phyloP scores from a whole-genome alignment of 2,888 invertebrate species.

The Parnassius mnemosyne region DNA sequence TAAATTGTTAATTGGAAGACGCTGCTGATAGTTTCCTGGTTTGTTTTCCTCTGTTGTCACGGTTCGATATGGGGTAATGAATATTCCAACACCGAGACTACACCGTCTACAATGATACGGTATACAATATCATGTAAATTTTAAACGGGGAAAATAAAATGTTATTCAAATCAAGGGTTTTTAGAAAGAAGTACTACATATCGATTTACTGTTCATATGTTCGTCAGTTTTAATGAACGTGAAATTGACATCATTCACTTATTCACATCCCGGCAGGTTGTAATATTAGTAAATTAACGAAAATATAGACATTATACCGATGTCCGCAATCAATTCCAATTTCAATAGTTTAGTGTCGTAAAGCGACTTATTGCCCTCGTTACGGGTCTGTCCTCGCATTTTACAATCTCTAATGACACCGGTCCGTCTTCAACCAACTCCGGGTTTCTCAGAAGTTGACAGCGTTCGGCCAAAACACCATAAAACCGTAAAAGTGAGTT shows the following conservation, averaged over 20 bases:
- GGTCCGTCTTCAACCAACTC: slow-evolving; percentile 36
- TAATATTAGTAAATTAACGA: slow-evolving; percentile 7
- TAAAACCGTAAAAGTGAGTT: slow-evolving; percentile 72
- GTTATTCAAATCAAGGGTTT: too few relatives aligned
- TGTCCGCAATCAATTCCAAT: slow-evolving; percentile 23
- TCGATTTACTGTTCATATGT: too few relatives aligned
- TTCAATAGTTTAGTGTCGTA: slow-evolving; percentile 45
- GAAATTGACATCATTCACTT: background rate
- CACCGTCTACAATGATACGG: too few relatives aligned
- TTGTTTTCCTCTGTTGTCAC: too few relatives aligned
- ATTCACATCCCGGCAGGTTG: background rate
- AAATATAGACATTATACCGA: slow-evolving; percentile 17
- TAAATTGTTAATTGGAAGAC: too few relatives aligned
- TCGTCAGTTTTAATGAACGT: too few relatives aligned
- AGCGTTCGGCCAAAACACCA: slow-evolving; percentile 49
- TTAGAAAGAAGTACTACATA: too few relatives aligned
- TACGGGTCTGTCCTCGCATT: slow-evolving; percentile 67
- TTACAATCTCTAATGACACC: slow-evolving; percentile 74
- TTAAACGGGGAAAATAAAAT: too few relatives aligned
- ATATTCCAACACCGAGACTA: too few relatives aligned
- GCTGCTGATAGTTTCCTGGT: too few relatives aligned
- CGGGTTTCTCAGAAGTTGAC: slow-evolving; percentile 73
- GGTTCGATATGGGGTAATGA: too few relatives aligned
- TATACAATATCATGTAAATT: too few relatives aligned
- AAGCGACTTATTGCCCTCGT: slow-evolving; percentile 64